A percentile compares a stretch with the other conserved stretches of the same genome.
Evolutionary conservation across 2,797 vertebrate species (phyloP).

Genomic region (Anguilla obscura): DNA sequence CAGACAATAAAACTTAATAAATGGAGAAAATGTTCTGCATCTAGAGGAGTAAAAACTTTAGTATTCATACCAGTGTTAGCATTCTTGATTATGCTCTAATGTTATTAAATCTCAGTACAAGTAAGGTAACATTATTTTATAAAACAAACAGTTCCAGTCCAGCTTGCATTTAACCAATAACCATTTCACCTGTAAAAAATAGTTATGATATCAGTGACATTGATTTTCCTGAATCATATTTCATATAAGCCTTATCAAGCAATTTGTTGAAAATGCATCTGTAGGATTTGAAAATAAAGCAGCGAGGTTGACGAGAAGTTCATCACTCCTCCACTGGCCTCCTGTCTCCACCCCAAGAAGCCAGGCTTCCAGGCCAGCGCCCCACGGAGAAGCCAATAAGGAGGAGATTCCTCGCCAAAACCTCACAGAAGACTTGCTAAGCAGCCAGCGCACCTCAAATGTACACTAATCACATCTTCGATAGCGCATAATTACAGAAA

Average conservation of each 20-base stretch:
- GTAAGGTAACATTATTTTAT: background rate
- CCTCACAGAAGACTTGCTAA: background rate
- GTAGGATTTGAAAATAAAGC: background rate
- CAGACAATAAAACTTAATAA: background rate
- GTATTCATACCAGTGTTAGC: background rate
- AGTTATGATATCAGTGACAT: background rate
- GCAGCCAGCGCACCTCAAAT: background rate
- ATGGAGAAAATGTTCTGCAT: background rate
- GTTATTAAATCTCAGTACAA: background rate
- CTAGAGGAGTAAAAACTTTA: background rate
- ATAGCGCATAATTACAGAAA: conserved; percentile 10
- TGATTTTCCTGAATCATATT: background rate
- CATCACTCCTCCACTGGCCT: background rate
- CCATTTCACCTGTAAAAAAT: background rate
- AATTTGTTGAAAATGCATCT: background rate
- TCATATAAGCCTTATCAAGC: background rate
- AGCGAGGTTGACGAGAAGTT: background rate
- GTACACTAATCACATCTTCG: conserved; percentile 4
- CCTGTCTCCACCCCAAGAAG: background rate
- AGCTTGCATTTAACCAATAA: background rate
- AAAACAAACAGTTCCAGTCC: background rate
- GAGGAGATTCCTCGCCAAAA: background rate
- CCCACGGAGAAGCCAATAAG: background rate
- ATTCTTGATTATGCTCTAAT: background rate
- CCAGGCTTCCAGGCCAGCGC: background rate